Evolutionary conservation across 2,797 vertebrate species (phyloP), one percentile per base, ranked within the genome.

Genomic region (Borostomias antarcticus): DNA sequence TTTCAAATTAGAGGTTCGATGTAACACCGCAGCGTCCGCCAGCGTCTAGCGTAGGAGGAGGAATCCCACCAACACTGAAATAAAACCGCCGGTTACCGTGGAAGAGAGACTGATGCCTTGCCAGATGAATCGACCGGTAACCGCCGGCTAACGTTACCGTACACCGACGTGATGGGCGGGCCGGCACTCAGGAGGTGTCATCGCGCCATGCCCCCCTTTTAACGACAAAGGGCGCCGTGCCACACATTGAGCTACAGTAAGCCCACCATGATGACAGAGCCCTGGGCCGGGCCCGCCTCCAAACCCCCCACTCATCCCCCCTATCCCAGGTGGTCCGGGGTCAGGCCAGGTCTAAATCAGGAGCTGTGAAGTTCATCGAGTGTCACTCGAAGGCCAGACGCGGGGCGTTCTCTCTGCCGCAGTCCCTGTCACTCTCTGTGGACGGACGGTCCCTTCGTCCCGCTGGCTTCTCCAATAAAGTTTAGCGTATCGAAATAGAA

Each of bases 311-410:
- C 43, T 30, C 58, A 5, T 8, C 37, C 62, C 59, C 66, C 43
- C 69, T 58, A 29, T 25, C 13, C 68, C 62, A 51, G 11, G 67
- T 66, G 62, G 40, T 2, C 35, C 1, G 48, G 77, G 67, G 72
- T 57, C 63, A 59, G 23, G 23, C 30, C 28, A 58, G 32, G 69
- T 77, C 69, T 80, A 79, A 82, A 79, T 79, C 68, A 80, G 73
- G 68, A 76, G 50, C 70, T 66, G 68, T 79, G 62, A 76, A 66
- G 70, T 70, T 76, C 21, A 70, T 78, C 75, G 9, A 40, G 35
- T 28, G 23, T 40, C 48, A 25, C 32, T 64, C 33, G 40, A 52
- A 63, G 15, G 2, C 21, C 21, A 11, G 1, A 21, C 5, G 50
- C 75, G 66, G 69, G 45, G 58, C 21, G 26, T 62, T 58, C 59